Evolutionary conservation across 2,113 vertebrate genomes (phyloP), one percentile per base, ranked within the genome.

Genomic region (Tupaia chinensis): DNA sequence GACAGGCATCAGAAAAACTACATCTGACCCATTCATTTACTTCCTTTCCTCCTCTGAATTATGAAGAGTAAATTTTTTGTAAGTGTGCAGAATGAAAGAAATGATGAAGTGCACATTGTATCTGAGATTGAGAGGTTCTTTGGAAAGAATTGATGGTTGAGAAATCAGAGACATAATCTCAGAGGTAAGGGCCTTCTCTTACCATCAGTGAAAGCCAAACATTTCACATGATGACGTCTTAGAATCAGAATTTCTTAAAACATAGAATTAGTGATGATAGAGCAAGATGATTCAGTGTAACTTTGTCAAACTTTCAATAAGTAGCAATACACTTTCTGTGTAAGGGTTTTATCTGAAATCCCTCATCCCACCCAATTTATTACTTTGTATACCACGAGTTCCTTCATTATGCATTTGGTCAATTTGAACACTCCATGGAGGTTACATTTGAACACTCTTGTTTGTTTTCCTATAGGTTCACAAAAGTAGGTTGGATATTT

Each of bases 21-120:
- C 6, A 56, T 89, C 69, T 84, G 72, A 85, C 34, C 25, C 4
- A 9, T 74, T 73, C 29, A 83, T 68, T 97, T 91, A 73, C 76
- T 85, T 93, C 22, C 6, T 84, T 95, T 72, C 5, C 11, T 93
- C 2, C 16, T 84, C 19, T 68, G 56, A 8, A 80, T 88, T 86
- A 93, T 78, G 44, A 94, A 68, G 13, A 68, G 13, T 80, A 92
- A 58, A 29, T 76, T 73, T 92, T 92, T 66, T 23, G n/a, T 53
- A 79, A 19, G 74, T 89, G 81, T 88, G 29, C 7, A 69, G 92
- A 94, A 85, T 92, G 65, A 93, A 92, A 58, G 23, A 91, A 95
- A 70, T 78, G 13, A 89, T 85, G 14, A 74, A 79, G 60, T 79
- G 60, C 34, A 1, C 23, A 34, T 70, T 95, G 32, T 29, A 87